phyloP scores from a whole-genome alignment of 2,888 invertebrate genomes.

The Phalangium opilio region DNA sequence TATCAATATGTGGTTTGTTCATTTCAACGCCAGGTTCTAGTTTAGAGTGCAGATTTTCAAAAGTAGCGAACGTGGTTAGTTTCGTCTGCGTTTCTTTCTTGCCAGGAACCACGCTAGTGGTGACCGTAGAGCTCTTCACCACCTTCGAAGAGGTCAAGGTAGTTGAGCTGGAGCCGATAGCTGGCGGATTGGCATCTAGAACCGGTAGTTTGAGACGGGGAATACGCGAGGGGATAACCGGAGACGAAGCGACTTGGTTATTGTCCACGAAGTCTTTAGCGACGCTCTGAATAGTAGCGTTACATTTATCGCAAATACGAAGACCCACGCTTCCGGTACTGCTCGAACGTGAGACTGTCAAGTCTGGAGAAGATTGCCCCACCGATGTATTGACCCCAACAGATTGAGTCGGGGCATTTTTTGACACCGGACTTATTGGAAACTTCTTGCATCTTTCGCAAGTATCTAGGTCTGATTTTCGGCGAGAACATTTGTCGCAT shows the following conservation, averaged over 20 bases:
- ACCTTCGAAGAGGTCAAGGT: too few species aligned
- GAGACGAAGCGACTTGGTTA: constrained; percentile 6
- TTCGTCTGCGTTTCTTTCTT: too few species aligned
- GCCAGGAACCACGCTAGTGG: too few species aligned
- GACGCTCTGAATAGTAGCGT: constrained; percentile 40
- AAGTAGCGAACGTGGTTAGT: too few species aligned
- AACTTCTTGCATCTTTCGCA: too few species aligned
- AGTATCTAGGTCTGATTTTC: background rate
- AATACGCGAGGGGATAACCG: constrained; percentile 8
- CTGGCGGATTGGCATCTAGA: too few species aligned
- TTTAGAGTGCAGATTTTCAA: too few species aligned
- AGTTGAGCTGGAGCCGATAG: too few species aligned
- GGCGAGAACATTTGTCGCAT: background rate
- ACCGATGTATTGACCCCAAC: constrained; percentile 12
- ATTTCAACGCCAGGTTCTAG: too few species aligned
- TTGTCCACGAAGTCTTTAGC: constrained; percentile 32
- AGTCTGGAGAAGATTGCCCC: constrained; percentile 1
- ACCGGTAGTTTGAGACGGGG: constrained; percentile 1
- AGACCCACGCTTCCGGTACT: constrained; percentile 6
- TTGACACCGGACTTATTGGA: too few species aligned
- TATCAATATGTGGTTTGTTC: too few species aligned
- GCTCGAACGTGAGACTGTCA: background rate
- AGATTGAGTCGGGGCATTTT: background rate
- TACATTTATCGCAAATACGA: constrained; percentile 43
- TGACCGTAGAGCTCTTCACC: too few species aligned